Conservation (phyloP, 2,797 vertebrate genomes). For the Labroides dimidiatus region DNA sequence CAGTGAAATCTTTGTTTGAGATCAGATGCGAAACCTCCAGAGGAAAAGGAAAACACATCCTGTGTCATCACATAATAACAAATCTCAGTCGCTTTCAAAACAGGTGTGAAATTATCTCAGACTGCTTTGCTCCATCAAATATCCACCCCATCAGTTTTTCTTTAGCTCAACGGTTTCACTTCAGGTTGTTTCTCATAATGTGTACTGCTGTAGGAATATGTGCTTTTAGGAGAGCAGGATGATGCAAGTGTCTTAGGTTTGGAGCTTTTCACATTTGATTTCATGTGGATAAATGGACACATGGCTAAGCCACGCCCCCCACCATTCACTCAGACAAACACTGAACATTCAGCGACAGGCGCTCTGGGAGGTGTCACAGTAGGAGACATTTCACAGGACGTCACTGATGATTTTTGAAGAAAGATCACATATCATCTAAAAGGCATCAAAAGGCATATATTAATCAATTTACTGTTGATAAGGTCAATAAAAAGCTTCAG, state of each 20-base stretch:
- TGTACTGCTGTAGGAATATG: conserved; percentile 18
- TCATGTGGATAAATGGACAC: conserved; percentile 34
- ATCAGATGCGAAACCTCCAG: conserved; percentile 63
- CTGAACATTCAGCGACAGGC: no score
- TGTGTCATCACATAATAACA: conserved; percentile 11
- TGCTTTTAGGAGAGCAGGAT: conserved; percentile 30
- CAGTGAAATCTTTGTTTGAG: conserved; percentile 69
- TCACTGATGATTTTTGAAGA: no score
- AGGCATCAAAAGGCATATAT: no score
- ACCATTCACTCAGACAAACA: no score
- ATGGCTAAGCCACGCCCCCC: no score
- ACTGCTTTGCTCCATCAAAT: conserved; percentile 35
- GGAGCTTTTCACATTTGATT: background rate
- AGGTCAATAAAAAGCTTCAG: no score
- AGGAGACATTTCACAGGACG: no score
- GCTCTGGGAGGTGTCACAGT: no score
- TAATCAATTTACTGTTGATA: no score
- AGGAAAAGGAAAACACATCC: conserved; percentile 54
- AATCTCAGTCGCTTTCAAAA: conserved; percentile 42
- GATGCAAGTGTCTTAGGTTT: conserved; percentile 32
- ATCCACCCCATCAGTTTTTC: conserved; percentile 44
- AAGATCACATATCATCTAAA: no score
- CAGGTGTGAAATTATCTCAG: conserved; percentile 23
- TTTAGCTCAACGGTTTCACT: conserved; percentile 40
- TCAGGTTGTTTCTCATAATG: conserved; percentile 21